Conservation (phyloP, 2,113 vertebrate species). For the Heliornis fulica region DNA sequence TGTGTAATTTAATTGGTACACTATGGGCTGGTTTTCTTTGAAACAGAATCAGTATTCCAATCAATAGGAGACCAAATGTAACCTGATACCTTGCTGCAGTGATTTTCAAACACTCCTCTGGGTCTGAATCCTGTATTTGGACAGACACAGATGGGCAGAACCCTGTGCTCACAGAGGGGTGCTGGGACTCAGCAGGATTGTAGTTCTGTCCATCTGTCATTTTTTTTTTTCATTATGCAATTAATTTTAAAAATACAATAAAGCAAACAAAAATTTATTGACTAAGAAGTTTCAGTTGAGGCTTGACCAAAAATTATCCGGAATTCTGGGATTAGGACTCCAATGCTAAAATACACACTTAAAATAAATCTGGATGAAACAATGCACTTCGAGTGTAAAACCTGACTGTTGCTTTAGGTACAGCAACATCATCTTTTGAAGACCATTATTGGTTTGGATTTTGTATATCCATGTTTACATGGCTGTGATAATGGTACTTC, state of each 20-base stretch:
- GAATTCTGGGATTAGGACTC: background rate
- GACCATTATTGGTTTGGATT: background rate
- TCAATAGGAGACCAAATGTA: background rate
- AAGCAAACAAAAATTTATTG: background rate
- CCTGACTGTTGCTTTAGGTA: background rate
- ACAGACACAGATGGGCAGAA: conserved; percentile 23
- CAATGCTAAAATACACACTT: background rate
- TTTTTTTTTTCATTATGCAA: background rate
- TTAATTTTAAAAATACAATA: background rate
- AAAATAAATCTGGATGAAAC: background rate
- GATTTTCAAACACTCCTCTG: background rate
- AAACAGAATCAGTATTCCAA: background rate
- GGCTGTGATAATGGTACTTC: background rate
- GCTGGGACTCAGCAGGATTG: conserved; percentile 20
- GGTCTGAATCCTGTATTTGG: background rate
- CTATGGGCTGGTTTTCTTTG: background rate
- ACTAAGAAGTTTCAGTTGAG: background rate
- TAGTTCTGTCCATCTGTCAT: conserved; percentile 28
- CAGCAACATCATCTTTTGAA: background rate
- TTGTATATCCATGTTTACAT: background rate
- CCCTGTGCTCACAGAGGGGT: background rate
- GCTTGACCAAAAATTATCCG: background rate
- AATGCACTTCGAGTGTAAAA: background rate
- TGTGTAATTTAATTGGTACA: background rate
- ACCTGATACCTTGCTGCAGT: background rate